Conservation (phyloP, 2,888 invertebrate species). For the Taenaris catops region DNA sequence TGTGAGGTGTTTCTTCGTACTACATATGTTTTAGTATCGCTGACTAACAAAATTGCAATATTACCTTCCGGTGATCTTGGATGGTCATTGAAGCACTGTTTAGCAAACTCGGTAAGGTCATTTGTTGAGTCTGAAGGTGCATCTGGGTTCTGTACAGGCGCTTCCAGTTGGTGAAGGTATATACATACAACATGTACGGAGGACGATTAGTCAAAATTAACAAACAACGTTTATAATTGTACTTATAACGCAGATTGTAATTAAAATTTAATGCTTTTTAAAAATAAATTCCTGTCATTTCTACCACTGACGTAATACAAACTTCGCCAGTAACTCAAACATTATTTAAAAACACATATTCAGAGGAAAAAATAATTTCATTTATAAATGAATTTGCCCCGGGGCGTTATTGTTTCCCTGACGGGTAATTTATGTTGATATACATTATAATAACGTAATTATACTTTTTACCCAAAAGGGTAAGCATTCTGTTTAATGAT, state of each 20-base stretch:
- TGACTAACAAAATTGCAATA: background rate
- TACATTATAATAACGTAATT: too few species aligned
- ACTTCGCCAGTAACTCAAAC: too few species aligned
- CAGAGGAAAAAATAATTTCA: too few species aligned
- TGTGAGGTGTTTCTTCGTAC: background rate
- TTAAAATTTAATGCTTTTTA: background rate
- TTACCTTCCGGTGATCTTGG: constrained; percentile 90
- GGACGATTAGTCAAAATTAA: constrained; percentile 87
- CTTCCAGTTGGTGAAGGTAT: constrained; percentile 88
- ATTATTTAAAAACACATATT: too few species aligned
- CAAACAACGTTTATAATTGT: too few species aligned
- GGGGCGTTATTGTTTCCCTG: too few species aligned
- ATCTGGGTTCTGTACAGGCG: constrained; percentile 40
- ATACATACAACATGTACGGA: constrained; percentile 92
- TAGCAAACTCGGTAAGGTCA: constrained; percentile 96
- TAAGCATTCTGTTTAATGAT: too few species aligned
- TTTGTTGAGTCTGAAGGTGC: constrained; percentile 73
- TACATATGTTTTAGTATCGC: background rate
- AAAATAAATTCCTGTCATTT: background rate
- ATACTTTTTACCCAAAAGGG: too few species aligned
- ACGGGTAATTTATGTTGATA: too few species aligned
- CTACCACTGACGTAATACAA: too few species aligned
- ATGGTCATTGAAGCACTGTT: constrained; percentile 94
- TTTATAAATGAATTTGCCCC: too few species aligned
- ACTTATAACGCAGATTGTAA: too few species aligned